Base-by-base conservation (phyloP, 2,113 vertebrate species). In the Oreochromis aureus region DNA sequence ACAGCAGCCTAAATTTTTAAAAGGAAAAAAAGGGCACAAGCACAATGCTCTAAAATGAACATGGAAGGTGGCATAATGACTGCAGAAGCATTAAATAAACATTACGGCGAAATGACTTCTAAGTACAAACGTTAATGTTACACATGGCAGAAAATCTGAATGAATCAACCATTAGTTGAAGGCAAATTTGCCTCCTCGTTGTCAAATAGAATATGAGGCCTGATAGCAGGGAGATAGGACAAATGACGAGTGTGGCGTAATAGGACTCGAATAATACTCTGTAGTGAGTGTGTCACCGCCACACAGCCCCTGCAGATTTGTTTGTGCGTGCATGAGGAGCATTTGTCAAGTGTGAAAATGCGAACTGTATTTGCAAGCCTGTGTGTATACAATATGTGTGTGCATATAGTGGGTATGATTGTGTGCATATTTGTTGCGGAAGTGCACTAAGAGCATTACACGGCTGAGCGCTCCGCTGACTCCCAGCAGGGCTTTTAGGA, bases 401-500 rank as follows among this genome's bases (percentile, higher is more conserved):
- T 82, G 46, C 34, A 66, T 2, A 27, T 24, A 27, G 55, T 39
- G 55, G 55, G 81, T 78, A 32, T 51, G 44, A 32, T 78, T 19
- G 71, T 85, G 82, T 84, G 58, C 73, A 27, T 61, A 18, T 36
- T 73, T 87, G 86, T 80, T 59, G 58, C 76, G 71, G 36, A 89
- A 87, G 82, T 86, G 82, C 12, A 88, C 89, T 89, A 87, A 90
- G 78, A 92, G 90, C 87, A 91, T 95, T 91, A 86, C 89, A 92
- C 39, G 85, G 83, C 39, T 94, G 94, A 93, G 71, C 19, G 87
- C 93, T 91, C 82, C 3, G 5, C 63, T 85, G 89, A 81, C 63
- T 94, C 93, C 91, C 91, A 93, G 91, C 91, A 92, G 91, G 85
- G 90, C 92, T 93, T 94, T 93, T 66, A 91, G 86, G 91, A 90